These are phyloP conservation scores for Rotaria macrura DNA, from an alignment of 2,888 invertebrate species.

Conservation along the genomic window DNA sequence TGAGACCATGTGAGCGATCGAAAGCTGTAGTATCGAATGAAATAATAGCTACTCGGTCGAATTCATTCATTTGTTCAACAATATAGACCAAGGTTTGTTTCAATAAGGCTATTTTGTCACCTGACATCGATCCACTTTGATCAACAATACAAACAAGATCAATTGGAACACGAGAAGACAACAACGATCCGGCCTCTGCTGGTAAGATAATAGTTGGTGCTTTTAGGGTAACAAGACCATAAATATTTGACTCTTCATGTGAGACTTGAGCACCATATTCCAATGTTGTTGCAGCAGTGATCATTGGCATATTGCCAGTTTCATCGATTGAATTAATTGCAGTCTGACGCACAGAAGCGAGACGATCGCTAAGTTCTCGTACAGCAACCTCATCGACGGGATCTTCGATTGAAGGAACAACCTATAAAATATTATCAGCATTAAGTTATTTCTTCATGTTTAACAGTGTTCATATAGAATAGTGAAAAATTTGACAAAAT, in stretches of 20 bases:
- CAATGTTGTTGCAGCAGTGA: not conserved
- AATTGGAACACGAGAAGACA: not conserved
- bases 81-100: not conserved
- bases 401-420: too few relatives aligned
- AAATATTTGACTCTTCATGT: not conserved
- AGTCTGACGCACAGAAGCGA: too few relatives aligned
- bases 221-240: not conserved
- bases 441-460: too few relatives aligned
- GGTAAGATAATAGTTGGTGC: not conserved
- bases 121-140: not conserved
- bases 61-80: not conserved
- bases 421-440: too few relatives aligned
- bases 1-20: not conserved
- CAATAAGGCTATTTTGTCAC: not conserved
- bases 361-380: too few relatives aligned
- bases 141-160: conserved; percentile 5
- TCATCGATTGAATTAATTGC: too few relatives aligned
- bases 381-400: too few relatives aligned
- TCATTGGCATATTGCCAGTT: too few relatives aligned
- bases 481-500: too few relatives aligned
- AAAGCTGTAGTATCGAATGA: not conserved
- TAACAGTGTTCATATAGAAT: too few relatives aligned
- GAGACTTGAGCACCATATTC: not conserved
- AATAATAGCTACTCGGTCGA: not conserved
- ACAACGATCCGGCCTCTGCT: not conserved